Evolutionary conservation across 1,140 invertebrate species (phyloP).

Genomic region (Antheraea pernyi): DNA sequence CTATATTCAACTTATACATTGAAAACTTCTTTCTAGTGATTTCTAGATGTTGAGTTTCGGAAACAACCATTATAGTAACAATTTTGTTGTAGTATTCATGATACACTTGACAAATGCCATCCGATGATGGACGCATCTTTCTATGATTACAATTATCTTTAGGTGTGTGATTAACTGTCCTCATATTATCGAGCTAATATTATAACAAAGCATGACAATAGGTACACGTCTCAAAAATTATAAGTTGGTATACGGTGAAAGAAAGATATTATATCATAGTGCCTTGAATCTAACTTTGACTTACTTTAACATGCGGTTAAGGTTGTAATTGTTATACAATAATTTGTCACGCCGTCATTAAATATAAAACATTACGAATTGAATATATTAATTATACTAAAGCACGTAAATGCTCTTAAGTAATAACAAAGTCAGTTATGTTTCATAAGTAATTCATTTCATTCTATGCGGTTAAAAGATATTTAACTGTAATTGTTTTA

Average conservation of each 20-base stretch:
- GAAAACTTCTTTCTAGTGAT: too few species aligned
- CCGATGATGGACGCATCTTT: too few species aligned
- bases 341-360: neutral
- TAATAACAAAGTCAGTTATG: neutral
- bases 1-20: too few species aligned
- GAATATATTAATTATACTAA: neutral
- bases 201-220: neutral
- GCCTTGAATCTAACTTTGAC: neutral
- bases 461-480: too few species aligned
- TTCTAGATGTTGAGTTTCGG: too few species aligned
- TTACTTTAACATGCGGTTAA: conserved; percentile 8
- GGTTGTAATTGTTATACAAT: conserved; percentile 2
- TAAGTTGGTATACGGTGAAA: neutral
- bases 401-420: neutral
- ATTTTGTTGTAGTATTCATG: too few species aligned
- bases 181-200: neutral
- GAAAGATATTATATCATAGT: neutral
- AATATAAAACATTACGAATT: neutral
- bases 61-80: too few species aligned
- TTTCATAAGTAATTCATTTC: neutral
- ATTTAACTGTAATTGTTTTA: too few species aligned
- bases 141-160: too few species aligned
- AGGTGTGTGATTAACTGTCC: too few species aligned
- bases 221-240: neutral
- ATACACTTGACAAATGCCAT: too few species aligned